Evolutionary conservation across 2,113 vertebrate genomes (phyloP).

Genomic region (Progne subis): DNA sequence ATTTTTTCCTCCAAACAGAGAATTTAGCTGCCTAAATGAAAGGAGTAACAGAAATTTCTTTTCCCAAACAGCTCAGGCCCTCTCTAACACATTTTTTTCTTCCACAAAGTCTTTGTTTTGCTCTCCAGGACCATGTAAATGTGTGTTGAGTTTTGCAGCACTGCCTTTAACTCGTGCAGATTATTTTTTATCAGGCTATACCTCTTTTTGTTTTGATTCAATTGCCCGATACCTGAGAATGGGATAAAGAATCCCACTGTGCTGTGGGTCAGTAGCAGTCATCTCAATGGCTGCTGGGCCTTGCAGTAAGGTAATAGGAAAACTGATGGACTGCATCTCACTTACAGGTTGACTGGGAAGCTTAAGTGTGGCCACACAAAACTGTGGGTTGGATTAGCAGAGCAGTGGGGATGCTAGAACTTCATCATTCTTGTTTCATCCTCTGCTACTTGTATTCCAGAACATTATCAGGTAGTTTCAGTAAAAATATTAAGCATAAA

Average conservation of each 20-base stretch:
- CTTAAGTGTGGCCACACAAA: neutral
- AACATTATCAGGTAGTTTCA: neutral
- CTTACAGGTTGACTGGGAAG: neutral
- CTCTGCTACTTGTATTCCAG: neutral
- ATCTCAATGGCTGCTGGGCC: neutral
- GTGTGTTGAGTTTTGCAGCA: neutral
- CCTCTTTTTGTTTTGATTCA: neutral
- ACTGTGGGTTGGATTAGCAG: neutral
- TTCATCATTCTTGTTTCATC: neutral
- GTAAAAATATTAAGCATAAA: neutral
- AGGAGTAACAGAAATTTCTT: neutral
- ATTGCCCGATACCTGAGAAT: neutral
- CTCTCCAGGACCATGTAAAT: neutral
- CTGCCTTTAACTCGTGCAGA: neutral
- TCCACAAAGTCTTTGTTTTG: neutral
- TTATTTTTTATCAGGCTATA: neutral
- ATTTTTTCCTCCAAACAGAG: neutral
- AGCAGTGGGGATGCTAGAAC: neutral
- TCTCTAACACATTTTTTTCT: neutral
- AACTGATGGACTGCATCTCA: constrained; percentile 13
- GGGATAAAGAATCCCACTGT: neutral
- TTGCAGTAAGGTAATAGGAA: neutral
- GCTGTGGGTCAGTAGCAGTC: neutral
- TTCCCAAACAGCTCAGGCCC: neutral
- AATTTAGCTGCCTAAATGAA: neutral